Evolutionary conservation across 2,113 vertebrate species (phyloP).

Genomic region (Sapajus apella): DNA sequence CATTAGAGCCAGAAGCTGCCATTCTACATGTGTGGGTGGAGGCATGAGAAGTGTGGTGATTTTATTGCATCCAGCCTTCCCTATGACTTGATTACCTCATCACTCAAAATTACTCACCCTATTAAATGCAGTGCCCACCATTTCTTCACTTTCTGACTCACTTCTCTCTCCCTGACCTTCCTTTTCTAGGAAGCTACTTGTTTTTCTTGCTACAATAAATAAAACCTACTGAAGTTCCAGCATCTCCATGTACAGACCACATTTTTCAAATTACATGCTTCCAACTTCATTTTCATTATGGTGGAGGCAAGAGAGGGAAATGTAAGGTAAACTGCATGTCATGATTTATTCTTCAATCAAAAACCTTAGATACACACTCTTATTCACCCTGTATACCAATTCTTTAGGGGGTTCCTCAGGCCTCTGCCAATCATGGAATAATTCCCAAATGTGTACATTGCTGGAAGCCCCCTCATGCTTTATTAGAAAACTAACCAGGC

Average conservation of each 20-base stretch:
- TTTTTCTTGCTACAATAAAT: not conserved
- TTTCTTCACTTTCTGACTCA: not conserved
- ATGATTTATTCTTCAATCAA: not conserved
- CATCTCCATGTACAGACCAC: not conserved
- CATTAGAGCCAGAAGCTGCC: not conserved
- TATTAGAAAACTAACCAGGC: not conserved
- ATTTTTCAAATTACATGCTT: not conserved
- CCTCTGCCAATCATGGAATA: not conserved
- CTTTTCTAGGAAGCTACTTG: not conserved
- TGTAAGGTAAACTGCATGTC: not conserved
- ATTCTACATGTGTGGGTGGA: not conserved
- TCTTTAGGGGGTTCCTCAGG: fast-evolving
- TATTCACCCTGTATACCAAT: not conserved
- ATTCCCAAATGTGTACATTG: not conserved
- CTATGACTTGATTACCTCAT: not conserved
- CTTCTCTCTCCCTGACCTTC: not conserved
- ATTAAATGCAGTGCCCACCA: not conserved
- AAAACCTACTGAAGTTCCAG: not conserved
- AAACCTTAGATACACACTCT: not conserved
- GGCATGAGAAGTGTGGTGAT: not conserved
- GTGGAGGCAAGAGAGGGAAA: not conserved
- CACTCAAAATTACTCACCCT: not conserved
- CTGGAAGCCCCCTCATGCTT: not conserved
- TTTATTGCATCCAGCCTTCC: not conserved
- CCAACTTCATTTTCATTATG: not conserved